Conservation (phyloP, 2,888 invertebrate genomes). For the Polydrusus cervinus region DNA sequence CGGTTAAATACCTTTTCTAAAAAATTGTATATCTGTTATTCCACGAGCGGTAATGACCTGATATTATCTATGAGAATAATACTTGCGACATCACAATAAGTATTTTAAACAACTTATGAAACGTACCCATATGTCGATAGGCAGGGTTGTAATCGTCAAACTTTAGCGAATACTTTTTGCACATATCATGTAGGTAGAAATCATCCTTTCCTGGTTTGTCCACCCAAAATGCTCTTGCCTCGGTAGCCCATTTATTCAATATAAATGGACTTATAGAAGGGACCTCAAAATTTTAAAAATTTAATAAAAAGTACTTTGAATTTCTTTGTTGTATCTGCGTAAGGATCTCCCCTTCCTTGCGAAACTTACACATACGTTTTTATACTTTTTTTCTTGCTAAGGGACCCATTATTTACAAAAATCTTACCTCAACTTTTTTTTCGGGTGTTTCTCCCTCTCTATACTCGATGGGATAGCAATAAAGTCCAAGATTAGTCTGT, state of each 20-base stretch:
- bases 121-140: slow-evolving; percentile 64
- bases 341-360: too few species aligned
- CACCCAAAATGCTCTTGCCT: slow-evolving; percentile 74
- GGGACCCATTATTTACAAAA: not conserved
- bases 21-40: slow-evolving; percentile 25
- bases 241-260: slow-evolving; percentile 72
- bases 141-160: slow-evolving; percentile 63
- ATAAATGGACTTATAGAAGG: slow-evolving; percentile 60
- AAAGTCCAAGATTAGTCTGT: slow-evolving; percentile 72
- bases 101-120: too few species aligned
- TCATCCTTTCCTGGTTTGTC: slow-evolving; percentile 75
- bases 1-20: slow-evolving; percentile 72
- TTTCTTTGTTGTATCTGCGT: too few species aligned
- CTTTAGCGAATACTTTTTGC: slow-evolving; percentile 68
- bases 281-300: not conserved
- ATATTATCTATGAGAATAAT: not conserved
- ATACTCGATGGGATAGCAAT: slow-evolving; percentile 71
- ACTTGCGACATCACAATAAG: too few species aligned
- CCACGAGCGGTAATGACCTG: too few species aligned
- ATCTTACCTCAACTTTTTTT: slow-evolving; percentile 35
- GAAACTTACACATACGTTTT: too few species aligned
- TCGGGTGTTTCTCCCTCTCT: slow-evolving; percentile 70
- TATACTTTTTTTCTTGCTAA: too few species aligned
- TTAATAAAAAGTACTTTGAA: too few species aligned
- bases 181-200: slow-evolving; percentile 73